These are phyloP conservation scores for Ormyrus pomaceus DNA, from an alignment of 2,888 invertebrate species.

Conservation along the genomic window DNA sequence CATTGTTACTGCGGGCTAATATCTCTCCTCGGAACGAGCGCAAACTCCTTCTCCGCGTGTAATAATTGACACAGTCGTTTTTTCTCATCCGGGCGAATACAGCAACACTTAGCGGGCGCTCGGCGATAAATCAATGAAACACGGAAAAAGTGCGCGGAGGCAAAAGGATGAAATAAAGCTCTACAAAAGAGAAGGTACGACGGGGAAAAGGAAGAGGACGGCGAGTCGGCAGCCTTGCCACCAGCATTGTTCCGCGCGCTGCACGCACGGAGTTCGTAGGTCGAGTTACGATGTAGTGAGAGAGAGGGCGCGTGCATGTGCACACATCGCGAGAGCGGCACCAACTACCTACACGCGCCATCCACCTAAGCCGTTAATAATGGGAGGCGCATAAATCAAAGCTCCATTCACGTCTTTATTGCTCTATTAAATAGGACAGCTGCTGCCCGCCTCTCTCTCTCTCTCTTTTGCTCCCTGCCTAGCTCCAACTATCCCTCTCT, in stretches of 20 bases:
- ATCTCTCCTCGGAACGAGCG: neutral
- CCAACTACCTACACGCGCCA: slow-evolving; percentile 60
- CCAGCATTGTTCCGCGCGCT: slow-evolving; percentile 26
- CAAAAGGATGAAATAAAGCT: neutral
- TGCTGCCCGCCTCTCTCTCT: slow-evolving; percentile 65
- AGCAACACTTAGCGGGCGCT: neutral
- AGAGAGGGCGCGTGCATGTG: slow-evolving; percentile 23
- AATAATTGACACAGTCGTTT: too few relatives aligned
- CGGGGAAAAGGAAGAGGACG: neutral
- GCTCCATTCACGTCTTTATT: slow-evolving; percentile 74
- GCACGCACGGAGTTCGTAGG: slow-evolving; percentile 29
- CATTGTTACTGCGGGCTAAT: neutral
- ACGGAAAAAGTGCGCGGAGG: slow-evolving; percentile 6
- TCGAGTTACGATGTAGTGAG: slow-evolving; percentile 49
- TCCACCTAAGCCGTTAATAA: slow-evolving; percentile 71
- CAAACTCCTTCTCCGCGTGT: neutral
- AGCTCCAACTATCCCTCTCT: neutral
- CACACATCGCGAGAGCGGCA: slow-evolving; percentile 19
- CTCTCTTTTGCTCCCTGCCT: slow-evolving; percentile 24
- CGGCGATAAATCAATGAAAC: slow-evolving; percentile 33
- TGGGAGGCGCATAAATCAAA: slow-evolving; percentile 73
- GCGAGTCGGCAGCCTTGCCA: slow-evolving; percentile 4
- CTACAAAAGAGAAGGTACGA: neutral
- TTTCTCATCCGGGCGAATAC: too few relatives aligned
- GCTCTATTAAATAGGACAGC: slow-evolving; percentile 75